Evolutionary conservation across 2,888 invertebrate genomes (phyloP).

Genomic region (Nineta flava): DNA sequence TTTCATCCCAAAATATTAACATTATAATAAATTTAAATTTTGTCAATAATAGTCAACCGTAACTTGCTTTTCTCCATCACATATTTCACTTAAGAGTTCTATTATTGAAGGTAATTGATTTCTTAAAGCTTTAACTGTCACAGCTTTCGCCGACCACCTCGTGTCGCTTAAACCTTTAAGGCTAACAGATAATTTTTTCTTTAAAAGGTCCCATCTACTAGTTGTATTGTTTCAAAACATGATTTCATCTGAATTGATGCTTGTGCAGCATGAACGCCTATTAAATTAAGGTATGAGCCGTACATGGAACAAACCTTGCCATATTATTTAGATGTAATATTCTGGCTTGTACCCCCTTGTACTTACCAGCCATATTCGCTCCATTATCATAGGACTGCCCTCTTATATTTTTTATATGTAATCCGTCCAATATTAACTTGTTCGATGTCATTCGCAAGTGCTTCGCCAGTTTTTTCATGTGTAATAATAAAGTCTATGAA

Average conservation of each 20-base stretch:
- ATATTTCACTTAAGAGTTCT: no score
- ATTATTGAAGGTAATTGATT: no score
- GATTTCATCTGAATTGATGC: not conserved
- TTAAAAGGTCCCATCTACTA: slow-evolving; percentile 5
- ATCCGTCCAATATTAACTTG: not conserved
- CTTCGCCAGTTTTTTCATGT: slow-evolving; percentile 2
- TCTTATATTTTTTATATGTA: not conserved
- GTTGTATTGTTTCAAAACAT: slow-evolving; percentile 3
- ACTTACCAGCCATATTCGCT: slow-evolving; percentile 6
- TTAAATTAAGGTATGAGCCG: slow-evolving; percentile 2
- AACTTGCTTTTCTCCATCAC: no score
- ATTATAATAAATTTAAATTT: not conserved
- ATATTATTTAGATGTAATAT: not conserved
- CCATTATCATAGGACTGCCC: slow-evolving; percentile 1
- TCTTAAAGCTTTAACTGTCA: not conserved
- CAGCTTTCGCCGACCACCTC: not conserved
- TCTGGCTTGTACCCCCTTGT: slow-evolving; percentile 5
- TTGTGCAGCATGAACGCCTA: slow-evolving; percentile 2
- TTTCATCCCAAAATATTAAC: not conserved
- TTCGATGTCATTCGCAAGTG: not conserved
- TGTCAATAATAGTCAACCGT: not conserved
- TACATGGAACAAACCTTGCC: slow-evolving; percentile 1
- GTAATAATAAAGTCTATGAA: slow-evolving; percentile 3
- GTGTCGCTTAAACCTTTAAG: not conserved
- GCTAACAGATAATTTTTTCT: not conserved